Base-by-base conservation (phyloP, 2,797 vertebrate species). In the Sebastes steindachneri region DNA sequence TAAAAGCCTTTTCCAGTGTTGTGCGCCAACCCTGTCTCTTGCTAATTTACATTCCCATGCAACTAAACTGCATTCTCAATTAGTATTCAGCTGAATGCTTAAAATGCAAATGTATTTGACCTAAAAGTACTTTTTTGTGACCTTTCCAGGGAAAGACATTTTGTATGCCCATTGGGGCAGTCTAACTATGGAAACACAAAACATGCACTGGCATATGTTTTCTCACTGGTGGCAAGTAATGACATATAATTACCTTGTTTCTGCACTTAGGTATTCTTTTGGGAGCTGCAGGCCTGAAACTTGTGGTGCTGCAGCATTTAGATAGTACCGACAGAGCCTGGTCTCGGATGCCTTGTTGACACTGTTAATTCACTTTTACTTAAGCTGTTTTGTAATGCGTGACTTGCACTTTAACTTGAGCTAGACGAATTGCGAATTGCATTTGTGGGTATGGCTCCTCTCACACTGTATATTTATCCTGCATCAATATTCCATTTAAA, bases 21-120 rank as follows among this genome's bases (percentile, higher is more conserved):
- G 26, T 41, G 9, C 25, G 2, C 60, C 19, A 23, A 21, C 29
- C 19, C 29, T n/a, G 10, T n/a, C 28, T 59, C 28, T 21, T 7
- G 3, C 29, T 21, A 12, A 35, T 21, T 62, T 62, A 11, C 29
- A 14, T 63, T 63, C 60, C 31, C n/a, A 35, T 35, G 8, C n/a
- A 35, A 63, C 60, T 35, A 63, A 21, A 63, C 33, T 9, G 7
- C 33, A 37, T 63, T 37, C 35, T 62, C 41, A 55, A 15, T 14
- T 9, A 26, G 51, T 3, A 23, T 55, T 65, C 19, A 26, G n/a
- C 25, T 29, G 5, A 19, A 51, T 41, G 25, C 21, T 73, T 69
- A 14, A 17, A 69, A 77, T 74, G 33, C 59, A 65, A 70, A 84
- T 68, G 23, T 5, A 26, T 63, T 48, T 37, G 55, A 73, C 28